Percentiles rank a stretch among this genome's conserved stretches.
phyloP scores from a whole-genome alignment of 2,113 vertebrate genomes.

The Xiphophorus maculatus region DNA sequence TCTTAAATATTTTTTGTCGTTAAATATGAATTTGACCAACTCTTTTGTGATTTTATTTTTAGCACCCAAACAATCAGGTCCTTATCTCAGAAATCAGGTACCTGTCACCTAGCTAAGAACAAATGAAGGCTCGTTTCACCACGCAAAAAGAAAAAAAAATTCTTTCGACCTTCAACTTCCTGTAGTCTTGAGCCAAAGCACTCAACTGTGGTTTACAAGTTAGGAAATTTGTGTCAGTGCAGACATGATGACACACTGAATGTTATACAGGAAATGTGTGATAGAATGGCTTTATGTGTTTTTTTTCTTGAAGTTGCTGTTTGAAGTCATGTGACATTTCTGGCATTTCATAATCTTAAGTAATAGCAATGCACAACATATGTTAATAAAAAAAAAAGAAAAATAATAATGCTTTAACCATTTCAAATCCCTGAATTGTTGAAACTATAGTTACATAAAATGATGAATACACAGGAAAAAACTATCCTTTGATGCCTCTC shows the following conservation, averaged over 20 bases:
- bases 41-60: too few relatives aligned
- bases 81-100: background rate
- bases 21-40: too few relatives aligned
- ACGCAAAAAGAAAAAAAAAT: background rate
- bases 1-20: too few relatives aligned
- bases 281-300: background rate
- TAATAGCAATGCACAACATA: background rate
- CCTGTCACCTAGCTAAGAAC: background rate
- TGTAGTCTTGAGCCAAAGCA: conserved; percentile 1
- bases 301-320: background rate
- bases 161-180: background rate
- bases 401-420: background rate
- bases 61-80: too few relatives aligned
- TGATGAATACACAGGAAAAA: background rate
- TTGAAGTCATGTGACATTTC: background rate
- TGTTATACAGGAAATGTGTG: background rate
- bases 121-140: background rate
- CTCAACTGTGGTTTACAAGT: background rate
- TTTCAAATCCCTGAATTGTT: background rate
- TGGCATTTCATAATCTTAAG: background rate
- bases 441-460: background rate
- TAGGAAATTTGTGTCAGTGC: background rate
- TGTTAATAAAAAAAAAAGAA: background rate
- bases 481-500: background rate
- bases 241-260: background rate